Conservation (phyloP, 2,113 vertebrate species). For the Asarcornis scutulata region DNA sequence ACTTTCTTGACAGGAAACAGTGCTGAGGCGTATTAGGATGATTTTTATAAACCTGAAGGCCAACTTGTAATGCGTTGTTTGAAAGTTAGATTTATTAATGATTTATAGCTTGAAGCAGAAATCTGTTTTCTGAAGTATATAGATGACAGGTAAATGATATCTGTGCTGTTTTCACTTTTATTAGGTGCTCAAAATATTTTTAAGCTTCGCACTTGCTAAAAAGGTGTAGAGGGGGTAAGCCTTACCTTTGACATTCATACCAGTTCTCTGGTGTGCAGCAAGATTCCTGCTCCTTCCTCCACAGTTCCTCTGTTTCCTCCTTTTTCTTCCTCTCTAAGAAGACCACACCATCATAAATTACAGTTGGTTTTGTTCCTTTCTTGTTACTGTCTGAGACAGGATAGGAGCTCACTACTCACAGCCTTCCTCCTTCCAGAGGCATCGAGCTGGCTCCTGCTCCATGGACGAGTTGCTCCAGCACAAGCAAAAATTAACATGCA, state of each 20-base stretch:
- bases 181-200: neutral
- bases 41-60: constrained; percentile 34
- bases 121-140: neutral
- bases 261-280: neutral
- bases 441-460: neutral
- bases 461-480: neutral
- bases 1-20: constrained; percentile 35
- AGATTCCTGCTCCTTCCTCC: neutral
- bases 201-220: neutral
- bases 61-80: neutral
- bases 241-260: neutral
- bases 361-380: neutral
- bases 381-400: neutral
- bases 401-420: neutral
- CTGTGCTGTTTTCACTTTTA: neutral
- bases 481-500: neutral
- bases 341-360: neutral
- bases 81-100: constrained; percentile 13
- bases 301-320: neutral
- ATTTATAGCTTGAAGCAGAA: constrained; percentile 35
- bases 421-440: neutral
- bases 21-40: neutral
- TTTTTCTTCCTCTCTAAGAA: neutral
- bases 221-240: neutral
- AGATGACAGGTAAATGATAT: neutral